These are phyloP conservation scores for Danio choprae DNA, from an alignment of 2,797 vertebrate species.

Conservation along the genomic window DNA sequence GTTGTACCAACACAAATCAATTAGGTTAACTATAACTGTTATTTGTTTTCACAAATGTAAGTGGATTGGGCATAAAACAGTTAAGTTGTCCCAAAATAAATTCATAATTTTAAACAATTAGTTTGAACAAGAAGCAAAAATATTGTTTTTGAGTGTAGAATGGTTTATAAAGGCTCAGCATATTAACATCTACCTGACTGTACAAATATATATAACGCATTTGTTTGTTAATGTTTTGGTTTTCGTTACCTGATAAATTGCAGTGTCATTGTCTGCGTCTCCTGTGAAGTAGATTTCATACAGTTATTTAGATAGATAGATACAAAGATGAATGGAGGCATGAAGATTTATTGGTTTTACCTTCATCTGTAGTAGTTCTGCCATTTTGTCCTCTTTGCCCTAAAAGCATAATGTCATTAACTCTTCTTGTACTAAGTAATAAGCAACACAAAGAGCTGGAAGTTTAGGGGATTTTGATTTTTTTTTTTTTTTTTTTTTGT, in stretches of 20 bases:
- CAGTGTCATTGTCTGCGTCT: background rate
- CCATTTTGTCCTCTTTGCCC: conserved; percentile 7
- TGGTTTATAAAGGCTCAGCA: background rate
- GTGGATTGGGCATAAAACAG: too few relatives aligned
- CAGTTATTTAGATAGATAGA: background rate
- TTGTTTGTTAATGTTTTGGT: background rate
- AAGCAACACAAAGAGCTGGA: background rate
- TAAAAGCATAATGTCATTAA: background rate
- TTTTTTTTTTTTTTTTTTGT: background rate
- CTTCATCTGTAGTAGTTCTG: conserved; percentile 21
- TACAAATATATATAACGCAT: background rate
- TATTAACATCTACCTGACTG: background rate
- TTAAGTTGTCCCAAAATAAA: too few relatives aligned
- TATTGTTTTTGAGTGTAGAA: too few relatives aligned
- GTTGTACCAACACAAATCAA: too few relatives aligned
- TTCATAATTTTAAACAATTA: too few relatives aligned
- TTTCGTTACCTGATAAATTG: conserved; percentile 12
- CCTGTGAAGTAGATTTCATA: conserved; percentile 13
- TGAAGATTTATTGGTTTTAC: background rate
- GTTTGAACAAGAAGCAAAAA: too few relatives aligned
- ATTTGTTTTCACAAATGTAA: too few relatives aligned
- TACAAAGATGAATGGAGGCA: background rate
- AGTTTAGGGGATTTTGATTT: background rate
- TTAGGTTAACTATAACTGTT: too few relatives aligned
- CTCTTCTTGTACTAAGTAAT: background rate